phyloP scores from a whole-genome alignment of 2,797 vertebrate species.

The Brachymystax lenok region DNA sequence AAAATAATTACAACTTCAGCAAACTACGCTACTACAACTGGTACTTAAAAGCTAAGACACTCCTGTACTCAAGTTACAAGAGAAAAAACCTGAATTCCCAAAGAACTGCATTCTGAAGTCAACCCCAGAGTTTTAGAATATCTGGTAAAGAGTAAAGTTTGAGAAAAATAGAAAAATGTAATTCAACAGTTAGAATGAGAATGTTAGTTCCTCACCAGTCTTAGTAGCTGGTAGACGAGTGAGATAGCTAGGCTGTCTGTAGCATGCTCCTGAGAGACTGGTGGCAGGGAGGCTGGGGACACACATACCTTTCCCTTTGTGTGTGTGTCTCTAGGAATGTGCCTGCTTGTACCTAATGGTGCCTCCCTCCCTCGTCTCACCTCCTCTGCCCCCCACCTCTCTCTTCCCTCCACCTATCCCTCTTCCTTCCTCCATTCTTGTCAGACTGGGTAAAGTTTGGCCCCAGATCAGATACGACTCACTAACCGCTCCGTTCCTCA shows the following conservation, averaged over 20 bases:
- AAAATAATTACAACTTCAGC: neutral
- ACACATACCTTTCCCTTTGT: neutral
- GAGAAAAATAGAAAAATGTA: neutral
- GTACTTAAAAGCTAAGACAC: neutral
- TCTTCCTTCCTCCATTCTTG: neutral
- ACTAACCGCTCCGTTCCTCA: conserved; percentile 6
- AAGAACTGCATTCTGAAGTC: neutral
- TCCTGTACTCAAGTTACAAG: neutral
- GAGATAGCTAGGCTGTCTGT: neutral
- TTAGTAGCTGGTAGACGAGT: neutral
- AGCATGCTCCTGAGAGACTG: neutral
- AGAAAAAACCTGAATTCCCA: neutral
- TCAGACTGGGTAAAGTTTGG: neutral
- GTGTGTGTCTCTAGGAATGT: conserved; percentile 47
- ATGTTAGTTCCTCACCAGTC: conserved; percentile 5
- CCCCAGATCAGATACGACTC: conserved; percentile 39
- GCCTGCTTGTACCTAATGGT: conserved; percentile 42
- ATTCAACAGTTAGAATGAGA: neutral
- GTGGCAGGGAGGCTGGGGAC: neutral
- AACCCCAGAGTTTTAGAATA: neutral
- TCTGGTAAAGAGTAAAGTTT: neutral
- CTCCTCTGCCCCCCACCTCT: neutral
- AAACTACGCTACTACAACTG: neutral
- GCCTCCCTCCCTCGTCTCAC: conserved; percentile 26
- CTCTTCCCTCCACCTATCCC: conserved; percentile 2